Conservation (phyloP, 2,113 vertebrate genomes). For the Paradoxurus hermaphroditus region DNA sequence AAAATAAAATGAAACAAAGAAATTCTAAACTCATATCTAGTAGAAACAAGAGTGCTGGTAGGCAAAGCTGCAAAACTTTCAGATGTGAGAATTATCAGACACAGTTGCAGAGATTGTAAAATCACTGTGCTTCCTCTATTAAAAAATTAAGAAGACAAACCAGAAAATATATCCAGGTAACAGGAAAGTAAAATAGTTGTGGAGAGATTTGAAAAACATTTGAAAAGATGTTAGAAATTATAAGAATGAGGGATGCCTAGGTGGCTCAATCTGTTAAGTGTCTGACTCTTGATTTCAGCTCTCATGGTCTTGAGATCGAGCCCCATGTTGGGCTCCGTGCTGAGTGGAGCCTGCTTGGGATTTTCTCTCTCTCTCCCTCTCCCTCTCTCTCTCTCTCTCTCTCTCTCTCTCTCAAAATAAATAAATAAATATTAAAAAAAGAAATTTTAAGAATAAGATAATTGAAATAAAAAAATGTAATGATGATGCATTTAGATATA, state of each 20-base stretch:
- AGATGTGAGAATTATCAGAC: background rate
- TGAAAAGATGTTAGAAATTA: background rate
- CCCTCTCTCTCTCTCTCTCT: too few species aligned
- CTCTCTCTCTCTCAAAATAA: too few species aligned
- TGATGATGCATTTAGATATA: background rate
- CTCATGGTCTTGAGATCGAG: too few species aligned
- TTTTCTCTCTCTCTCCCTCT: too few species aligned
- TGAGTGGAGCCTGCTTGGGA: too few species aligned
- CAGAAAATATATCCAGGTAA: background rate
- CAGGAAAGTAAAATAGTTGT: background rate
- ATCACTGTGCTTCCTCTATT: background rate
- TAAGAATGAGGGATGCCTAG: background rate
- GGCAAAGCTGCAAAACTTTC: background rate
- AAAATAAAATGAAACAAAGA: background rate
- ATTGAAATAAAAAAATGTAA: background rate
- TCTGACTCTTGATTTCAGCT: too few species aligned
- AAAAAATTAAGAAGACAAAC: background rate
- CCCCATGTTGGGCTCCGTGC: too few species aligned
- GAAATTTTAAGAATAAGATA: background rate
- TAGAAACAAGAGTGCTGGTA: background rate
- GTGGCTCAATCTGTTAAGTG: too few species aligned
- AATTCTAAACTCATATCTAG: background rate
- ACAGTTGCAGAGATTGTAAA: background rate
- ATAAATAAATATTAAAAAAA: too few species aligned
- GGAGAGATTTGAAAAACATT: background rate